Conservation (phyloP, 2,888 invertebrate species). For the Pollenia labialis region DNA sequence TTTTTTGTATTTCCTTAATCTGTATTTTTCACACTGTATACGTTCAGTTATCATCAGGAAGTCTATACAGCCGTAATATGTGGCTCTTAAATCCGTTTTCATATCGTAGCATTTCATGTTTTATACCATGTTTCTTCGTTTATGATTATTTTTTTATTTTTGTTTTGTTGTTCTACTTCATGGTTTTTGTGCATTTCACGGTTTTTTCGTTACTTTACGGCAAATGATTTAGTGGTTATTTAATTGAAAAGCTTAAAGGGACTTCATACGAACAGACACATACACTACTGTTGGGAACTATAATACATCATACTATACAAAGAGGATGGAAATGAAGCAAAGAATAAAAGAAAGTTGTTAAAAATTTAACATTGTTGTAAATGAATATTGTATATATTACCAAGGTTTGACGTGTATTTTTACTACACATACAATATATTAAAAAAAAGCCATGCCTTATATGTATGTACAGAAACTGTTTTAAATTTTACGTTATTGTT, state of each 20-base stretch:
- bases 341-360: constrained; percentile 37
- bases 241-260: constrained; percentile 54
- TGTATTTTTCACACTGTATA: constrained; percentile 4
- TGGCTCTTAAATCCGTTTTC: constrained; percentile 43
- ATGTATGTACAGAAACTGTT: too few relatives aligned
- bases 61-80: constrained; percentile 37
- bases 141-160: constrained; percentile 24
- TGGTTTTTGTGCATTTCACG: constrained; percentile 47
- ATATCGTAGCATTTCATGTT: constrained; percentile 39
- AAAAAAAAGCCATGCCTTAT: too few relatives aligned
- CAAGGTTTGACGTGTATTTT: neutral
- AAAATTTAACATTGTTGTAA: constrained; percentile 40
- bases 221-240: constrained; percentile 55
- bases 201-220: constrained; percentile 39
- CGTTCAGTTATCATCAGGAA: constrained; percentile 35
- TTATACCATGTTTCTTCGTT: constrained; percentile 41
- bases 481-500: too few relatives aligned
- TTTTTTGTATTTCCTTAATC: neutral
- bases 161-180: constrained; percentile 29
- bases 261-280: neutral
- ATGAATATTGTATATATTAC: constrained; percentile 18
- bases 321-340: constrained; percentile 29
- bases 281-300: neutral
- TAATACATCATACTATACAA: neutral
- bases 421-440: neutral